A percentile compares a stretch with the other conserved stretches of the same genome.
Conservation (phyloP, 2,113 vertebrate species). For the Ceyx cyanopectus region DNA sequence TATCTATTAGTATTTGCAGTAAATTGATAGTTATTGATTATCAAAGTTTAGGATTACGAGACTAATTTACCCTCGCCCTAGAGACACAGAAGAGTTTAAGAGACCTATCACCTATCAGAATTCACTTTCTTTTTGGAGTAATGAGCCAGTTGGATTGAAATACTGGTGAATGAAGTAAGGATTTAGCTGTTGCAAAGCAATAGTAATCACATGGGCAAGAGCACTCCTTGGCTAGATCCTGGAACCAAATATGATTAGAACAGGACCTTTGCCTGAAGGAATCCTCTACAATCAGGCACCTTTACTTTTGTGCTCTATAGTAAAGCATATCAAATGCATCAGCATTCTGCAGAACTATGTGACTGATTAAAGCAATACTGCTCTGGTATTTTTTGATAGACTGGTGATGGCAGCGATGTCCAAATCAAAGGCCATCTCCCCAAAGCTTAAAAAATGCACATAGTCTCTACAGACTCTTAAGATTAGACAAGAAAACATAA, state of each 20-base stretch:
- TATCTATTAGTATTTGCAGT: neutral
- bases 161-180: neutral
- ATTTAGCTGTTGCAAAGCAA: neutral
- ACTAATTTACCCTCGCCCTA: neutral
- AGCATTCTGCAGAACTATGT: neutral
- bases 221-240: neutral
- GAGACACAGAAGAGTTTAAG: neutral
- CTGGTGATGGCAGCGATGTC: neutral
- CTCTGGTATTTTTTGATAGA: neutral
- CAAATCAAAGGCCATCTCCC: neutral
- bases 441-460: neutral
- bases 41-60: neutral
- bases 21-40: neutral
- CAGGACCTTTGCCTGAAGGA: neutral
- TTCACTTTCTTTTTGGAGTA: neutral
- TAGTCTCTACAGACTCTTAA: neutral
- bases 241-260: neutral
- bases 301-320: neutral
- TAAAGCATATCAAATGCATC: neutral
- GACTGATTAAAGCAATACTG: neutral
- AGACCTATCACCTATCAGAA: neutral
- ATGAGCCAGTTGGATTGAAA: neutral
- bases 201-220: neutral
- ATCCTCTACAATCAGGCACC: neutral
- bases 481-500: neutral